phyloP scores from a whole-genome alignment of 1,140 invertebrate species.

The Chironomus striatipennis region DNA sequence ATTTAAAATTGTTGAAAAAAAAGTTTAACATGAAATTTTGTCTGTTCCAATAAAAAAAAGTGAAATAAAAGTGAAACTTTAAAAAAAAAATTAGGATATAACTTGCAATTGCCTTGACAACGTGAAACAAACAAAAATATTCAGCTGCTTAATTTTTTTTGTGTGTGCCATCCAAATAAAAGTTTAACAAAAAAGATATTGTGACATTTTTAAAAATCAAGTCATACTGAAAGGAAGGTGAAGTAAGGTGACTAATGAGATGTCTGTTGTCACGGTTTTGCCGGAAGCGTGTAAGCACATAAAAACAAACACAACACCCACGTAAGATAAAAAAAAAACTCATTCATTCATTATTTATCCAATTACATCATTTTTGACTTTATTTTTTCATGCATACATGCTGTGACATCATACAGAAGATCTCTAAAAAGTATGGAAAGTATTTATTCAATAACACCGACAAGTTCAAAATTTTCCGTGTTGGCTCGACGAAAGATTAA shows the following conservation, averaged over 20 bases:
- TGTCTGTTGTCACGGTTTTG: slow-evolving; percentile 16
- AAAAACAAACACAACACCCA: neutral
- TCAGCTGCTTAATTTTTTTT: neutral
- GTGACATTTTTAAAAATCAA: neutral
- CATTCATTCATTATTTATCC: neutral
- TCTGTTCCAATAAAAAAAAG: neutral
- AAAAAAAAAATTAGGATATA: neutral
- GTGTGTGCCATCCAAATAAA: neutral
- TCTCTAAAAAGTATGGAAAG: slow-evolving; percentile 38
- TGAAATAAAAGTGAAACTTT: neutral
- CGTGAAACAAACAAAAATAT: neutral
- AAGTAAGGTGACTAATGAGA: neutral
- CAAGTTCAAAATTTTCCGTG: slow-evolving; percentile 36
- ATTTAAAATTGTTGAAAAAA: neutral
- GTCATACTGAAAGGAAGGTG: neutral
- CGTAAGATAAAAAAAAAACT: neutral
- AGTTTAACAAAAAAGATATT: neutral
- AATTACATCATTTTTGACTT: neutral
- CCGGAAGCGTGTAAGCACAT: neutral
- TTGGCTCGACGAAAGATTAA: slow-evolving; percentile 28
- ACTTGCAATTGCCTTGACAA: neutral
- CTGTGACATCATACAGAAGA: neutral
- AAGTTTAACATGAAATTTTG: neutral
- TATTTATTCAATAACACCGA: slow-evolving; percentile 32
- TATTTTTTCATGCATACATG: neutral